Base-by-base conservation (phyloP, 1,140 invertebrate genomes). In the Hormaphis cornu region DNA sequence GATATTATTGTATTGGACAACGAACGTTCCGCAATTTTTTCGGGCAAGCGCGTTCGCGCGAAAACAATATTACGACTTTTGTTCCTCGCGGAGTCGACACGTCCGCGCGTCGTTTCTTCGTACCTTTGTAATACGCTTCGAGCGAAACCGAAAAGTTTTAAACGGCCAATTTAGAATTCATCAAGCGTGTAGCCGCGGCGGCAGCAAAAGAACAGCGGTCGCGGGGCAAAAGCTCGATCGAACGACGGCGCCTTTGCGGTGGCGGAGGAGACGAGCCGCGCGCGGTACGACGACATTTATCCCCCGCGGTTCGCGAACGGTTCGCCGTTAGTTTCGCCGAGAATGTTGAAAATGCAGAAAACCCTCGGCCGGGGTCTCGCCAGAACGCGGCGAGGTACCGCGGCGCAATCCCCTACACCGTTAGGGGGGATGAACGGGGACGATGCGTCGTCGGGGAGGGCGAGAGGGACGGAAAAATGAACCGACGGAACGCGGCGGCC, bases 121-220 rank as follows among this genome's bases (percentile, higher is more conserved):
- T n/a, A n/a, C n/a, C n/a, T n/a, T n/a, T n/a, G n/a, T n/a, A n/a
- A n/a, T n/a, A n/a, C n/a, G n/a, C 18, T 58, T 40, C 22, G 8
- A 40, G 40, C n/a, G 18, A 58, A 58, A 35, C 40, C 33, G 40
- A 40, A 56, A 58, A 58, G 20, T 40, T 40, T 58, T 37, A 56
- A 58, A 58, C 7, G 54, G 24, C 54, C 35, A 40, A 58, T 58
- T 58, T 40, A 24, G 20, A 58, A 58, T 58, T 58, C 54, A 58
- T 58, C 20, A 16, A 40, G 20, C 20, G 35, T 58, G 30, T 4
- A 58, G 35, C 20, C n/a, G 8, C 20, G 9, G 10, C 9, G 6
- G 20, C 7, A 5, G 2, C 20, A 5, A 3, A 18, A n/a, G n/a
- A n/a, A n/a, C n/a, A 22, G 22, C 28, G 18, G 33, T 14, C 22